A percentile compares a stretch with the other conserved stretches of the same genome.
Conservation (phyloP, 2,888 invertebrate genomes). For the Phyto melanocephala region DNA sequence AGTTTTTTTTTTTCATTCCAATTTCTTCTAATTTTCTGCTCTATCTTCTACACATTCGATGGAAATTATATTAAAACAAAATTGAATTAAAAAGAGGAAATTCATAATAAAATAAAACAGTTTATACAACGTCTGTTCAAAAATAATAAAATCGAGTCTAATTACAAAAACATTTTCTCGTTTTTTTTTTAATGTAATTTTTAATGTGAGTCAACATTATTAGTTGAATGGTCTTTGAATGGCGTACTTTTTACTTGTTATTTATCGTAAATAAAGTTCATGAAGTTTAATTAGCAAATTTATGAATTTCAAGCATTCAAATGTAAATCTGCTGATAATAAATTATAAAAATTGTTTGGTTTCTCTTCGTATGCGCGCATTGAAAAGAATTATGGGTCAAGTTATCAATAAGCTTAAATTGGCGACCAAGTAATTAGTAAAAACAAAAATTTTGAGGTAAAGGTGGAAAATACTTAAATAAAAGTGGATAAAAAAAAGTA, state of each 20-base stretch:
- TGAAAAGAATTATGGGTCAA: slow-evolving; percentile 40
- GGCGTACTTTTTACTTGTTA: background rate
- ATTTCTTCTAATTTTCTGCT: background rate
- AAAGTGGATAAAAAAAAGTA: background rate
- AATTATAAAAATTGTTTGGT: background rate
- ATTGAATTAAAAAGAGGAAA: slow-evolving; percentile 44
- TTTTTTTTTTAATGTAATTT: background rate
- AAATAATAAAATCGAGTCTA: slow-evolving; percentile 36
- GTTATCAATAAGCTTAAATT: slow-evolving; percentile 23
- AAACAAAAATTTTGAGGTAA: background rate
- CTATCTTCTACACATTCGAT: background rate
- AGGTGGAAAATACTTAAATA: background rate
- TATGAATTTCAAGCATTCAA: slow-evolving; percentile 44
- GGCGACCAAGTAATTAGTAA: slow-evolving; percentile 13
- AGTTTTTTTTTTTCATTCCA: background rate
- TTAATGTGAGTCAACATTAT: slow-evolving; percentile 41
- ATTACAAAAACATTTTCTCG: slow-evolving; percentile 17
- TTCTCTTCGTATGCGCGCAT: background rate
- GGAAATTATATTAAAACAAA: slow-evolving; percentile 37
- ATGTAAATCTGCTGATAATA: slow-evolving; percentile 49
- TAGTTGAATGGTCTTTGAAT: slow-evolving; percentile 34
- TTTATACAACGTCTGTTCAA: background rate
- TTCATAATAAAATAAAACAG: slow-evolving; percentile 5
- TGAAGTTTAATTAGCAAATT: slow-evolving; percentile 61
- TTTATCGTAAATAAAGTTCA: slow-evolving; percentile 46